Conservation (phyloP, 2,797 vertebrate species). For the Leuciscus waleckii region DNA sequence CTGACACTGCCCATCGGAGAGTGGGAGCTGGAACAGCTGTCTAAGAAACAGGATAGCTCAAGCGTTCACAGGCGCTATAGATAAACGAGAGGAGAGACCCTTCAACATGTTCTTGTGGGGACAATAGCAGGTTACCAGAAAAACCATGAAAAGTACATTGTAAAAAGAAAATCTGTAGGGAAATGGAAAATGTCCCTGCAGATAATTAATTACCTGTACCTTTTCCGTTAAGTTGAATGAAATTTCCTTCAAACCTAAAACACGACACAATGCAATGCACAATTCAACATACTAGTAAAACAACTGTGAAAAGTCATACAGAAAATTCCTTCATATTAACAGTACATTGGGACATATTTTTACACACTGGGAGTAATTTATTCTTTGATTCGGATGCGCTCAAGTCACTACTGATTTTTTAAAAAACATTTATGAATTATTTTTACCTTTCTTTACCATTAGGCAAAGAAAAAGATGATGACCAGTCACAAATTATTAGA, state of each 20-base stretch:
- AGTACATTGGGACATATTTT: no score
- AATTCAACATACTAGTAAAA: no score
- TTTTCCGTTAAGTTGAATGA: not conserved
- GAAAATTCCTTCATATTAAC: no score
- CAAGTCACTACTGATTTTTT: no score
- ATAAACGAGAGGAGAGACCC: not conserved
- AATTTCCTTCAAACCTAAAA: not conserved
- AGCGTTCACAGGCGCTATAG: constrained; percentile 20
- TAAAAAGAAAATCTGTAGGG: not conserved
- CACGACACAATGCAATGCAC: not conserved
- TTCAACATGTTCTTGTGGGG: not conserved
- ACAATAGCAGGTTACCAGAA: not conserved
- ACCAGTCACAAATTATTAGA: no score
- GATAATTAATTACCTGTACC: not conserved
- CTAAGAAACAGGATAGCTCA: constrained; percentile 14
- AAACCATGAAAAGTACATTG: not conserved
- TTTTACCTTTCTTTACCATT: no score
- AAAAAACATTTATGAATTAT: no score
- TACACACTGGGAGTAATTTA: no score
- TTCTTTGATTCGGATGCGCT: no score
- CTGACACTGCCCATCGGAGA: constrained; percentile 34
- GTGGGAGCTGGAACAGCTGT: constrained; percentile 8
- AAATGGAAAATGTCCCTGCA: not conserved
- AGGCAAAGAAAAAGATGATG: no score
- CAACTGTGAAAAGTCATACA: no score